Base-by-base conservation (phyloP, 2,797 vertebrate genomes). In the Spinus pinus region DNA sequence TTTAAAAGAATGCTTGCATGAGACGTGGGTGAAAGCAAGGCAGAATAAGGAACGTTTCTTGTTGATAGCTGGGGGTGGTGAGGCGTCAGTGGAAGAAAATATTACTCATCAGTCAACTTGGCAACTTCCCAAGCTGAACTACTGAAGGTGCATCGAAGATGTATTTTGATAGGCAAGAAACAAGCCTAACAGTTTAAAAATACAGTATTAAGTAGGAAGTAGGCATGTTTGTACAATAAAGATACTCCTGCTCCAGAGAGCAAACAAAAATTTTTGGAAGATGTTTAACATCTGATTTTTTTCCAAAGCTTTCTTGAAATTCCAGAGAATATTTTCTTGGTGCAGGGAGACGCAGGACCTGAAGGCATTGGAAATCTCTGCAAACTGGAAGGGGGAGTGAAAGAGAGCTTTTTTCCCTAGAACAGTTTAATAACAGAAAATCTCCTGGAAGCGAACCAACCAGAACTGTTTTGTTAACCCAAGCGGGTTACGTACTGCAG, bases 91-190 rank as follows among this genome's bases (percentile, higher is more conserved):
- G 86, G 90, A 92, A 96, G 95, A 96, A 94, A 96, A 89, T 80
- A 95, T 96, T 96, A 96, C 93, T 96, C 95, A 95, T 95, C 91
- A 95, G 64, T 33, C 47, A 70, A 25, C 62, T 10, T 94, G 95
- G 95, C 95, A 92, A 41, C 60, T 49, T 74, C 85, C 66, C 93
- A 95, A 83, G 49, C 53, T 61, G 50, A 94, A 73, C 79, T 81
- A 75, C 75, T 31, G 30, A 96, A 95, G 95, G 87, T 94, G 62
- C 77, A 86, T 23, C 2, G 0, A 46, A 54, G 42, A 93, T 8
- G 15, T 78, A 61, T 93, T 94, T 93, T 74, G 21, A 62, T 83
- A 79, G 51, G 89, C 75, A 93, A 94, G 84, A 83, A 96, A 72
- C 28, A 85, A 75, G 54, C 62, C 81, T 72, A 79, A 71, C 5